Conservation (phyloP, 1,140 invertebrate genomes). For the Neodiprion virginianus region DNA sequence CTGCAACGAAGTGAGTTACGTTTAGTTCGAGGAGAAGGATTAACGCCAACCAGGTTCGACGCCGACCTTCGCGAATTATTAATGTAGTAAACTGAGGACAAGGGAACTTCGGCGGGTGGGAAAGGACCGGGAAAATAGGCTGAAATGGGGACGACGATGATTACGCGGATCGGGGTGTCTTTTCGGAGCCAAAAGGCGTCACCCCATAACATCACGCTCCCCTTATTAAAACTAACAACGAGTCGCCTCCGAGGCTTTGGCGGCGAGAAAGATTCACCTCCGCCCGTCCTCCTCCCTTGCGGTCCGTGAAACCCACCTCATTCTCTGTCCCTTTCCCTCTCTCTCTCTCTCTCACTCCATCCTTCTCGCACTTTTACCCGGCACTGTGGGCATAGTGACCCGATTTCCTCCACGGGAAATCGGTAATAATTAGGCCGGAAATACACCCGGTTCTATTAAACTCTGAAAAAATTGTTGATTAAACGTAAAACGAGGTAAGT, state of each 20-base stretch:
- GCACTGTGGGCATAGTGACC: no score
- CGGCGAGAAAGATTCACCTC: no score
- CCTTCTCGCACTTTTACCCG: no score
- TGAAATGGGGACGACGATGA: not conserved
- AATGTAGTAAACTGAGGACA: not conserved
- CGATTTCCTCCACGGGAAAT: no score
- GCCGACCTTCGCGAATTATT: not conserved
- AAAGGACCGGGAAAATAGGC: not conserved
- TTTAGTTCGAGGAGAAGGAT: not conserved
- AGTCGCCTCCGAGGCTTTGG: not conserved
- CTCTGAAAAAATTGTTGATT: no score
- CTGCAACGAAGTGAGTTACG: not conserved
- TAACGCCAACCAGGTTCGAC: not conserved
- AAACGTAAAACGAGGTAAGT: no score
- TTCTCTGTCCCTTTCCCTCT: no score
- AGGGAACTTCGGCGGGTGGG: not conserved
- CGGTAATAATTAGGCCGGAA: no score
- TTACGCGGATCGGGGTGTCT: not conserved
- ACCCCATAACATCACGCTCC: not conserved
- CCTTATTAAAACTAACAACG: conserved; percentile 7
- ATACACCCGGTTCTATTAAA: no score
- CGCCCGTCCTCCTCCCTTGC: no score
- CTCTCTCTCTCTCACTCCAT: no score
- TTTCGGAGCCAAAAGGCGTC: not conserved
- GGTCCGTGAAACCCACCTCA: no score